These are phyloP conservation scores for Camponotus floridanus DNA, from an alignment of 1,140 invertebrate genomes.

Conservation along the genomic window DNA sequence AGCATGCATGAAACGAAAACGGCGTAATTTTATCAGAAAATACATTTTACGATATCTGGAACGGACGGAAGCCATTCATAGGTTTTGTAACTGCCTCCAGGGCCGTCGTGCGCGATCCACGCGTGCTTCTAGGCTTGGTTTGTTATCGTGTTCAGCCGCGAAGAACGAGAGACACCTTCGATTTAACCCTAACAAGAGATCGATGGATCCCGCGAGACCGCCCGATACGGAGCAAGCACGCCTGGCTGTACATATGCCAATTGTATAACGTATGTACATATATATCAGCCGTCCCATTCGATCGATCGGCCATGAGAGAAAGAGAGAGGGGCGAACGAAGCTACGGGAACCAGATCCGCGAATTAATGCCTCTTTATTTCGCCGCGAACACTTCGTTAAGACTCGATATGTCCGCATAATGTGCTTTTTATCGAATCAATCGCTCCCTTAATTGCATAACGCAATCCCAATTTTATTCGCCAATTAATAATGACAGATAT, in stretches of 20 bases:
- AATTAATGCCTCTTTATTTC: constrained; percentile 80
- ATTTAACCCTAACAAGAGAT: constrained; percentile 83
- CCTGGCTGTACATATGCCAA: constrained; percentile 1
- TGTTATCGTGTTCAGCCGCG: constrained; percentile 79
- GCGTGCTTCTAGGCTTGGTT: constrained; percentile 58
- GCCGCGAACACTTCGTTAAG: constrained; percentile 70
- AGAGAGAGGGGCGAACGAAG: background rate
- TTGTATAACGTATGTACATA: constrained; percentile 23
- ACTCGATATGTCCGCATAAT: constrained; percentile 65
- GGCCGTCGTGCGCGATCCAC: constrained; percentile 5
- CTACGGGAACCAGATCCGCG: constrained; percentile 60
- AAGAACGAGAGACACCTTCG: constrained; percentile 79
- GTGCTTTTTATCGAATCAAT: constrained; percentile 57
- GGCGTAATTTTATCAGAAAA: constrained; percentile 61
- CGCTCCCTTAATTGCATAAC: constrained; percentile 70
- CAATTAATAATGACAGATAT: constrained; percentile 55
- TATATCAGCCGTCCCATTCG: constrained; percentile 32
- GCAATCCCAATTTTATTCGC: constrained; percentile 42
- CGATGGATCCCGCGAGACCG: constrained; percentile 79
- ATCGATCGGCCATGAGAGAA: constrained; percentile 7
- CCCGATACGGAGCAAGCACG: constrained; percentile 66
- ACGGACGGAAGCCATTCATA: constrained; percentile 75
- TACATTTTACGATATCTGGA: constrained; percentile 70
- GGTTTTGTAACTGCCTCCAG: constrained; percentile 65
- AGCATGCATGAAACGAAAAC: constrained; percentile 13